These are phyloP conservation scores for Propithecus deckenii DNA, from an alignment of 2,797 vertebrate species.

Conservation along the genomic window DNA sequence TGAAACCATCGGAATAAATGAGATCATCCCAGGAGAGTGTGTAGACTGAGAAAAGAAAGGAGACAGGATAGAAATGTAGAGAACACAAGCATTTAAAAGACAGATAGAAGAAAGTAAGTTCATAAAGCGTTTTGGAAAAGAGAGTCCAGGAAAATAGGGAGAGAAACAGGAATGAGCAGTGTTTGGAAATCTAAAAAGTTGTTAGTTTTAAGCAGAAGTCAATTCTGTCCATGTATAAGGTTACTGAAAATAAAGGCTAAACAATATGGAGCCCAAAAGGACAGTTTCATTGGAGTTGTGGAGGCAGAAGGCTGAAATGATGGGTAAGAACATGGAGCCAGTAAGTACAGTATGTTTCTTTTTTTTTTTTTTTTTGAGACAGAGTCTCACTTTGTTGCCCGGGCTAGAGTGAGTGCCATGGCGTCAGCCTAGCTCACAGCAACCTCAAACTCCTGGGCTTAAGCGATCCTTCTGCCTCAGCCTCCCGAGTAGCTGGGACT, in stretches of 20 bases:
- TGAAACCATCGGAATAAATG: conserved; percentile 21
- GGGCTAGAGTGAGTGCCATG: too few species aligned
- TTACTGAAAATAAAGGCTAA: conserved; percentile 14
- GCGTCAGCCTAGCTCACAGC: too few species aligned
- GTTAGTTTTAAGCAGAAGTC: neutral
- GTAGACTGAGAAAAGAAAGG: conserved; percentile 20
- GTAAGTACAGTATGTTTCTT: neutral
- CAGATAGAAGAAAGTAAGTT: neutral
- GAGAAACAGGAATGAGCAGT: neutral
- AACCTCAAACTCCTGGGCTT: too few species aligned
- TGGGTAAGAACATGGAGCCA: neutral
- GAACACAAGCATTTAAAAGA: neutral
- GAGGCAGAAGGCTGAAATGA: neutral
- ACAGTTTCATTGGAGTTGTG: neutral
- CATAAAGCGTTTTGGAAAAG: neutral
- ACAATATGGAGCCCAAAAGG: neutral
- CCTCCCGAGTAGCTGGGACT: too few species aligned
- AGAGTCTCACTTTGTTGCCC: too few species aligned
- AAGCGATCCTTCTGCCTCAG: too few species aligned
- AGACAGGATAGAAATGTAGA: neutral
- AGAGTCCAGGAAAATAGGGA: neutral
- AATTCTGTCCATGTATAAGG: neutral
- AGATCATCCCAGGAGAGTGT: conserved; percentile 50
- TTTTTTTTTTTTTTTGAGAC: too few species aligned
- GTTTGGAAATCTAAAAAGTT: neutral